phyloP scores from a whole-genome alignment of 2,888 invertebrate genomes.

The Pristionchus arcanus region DNA sequence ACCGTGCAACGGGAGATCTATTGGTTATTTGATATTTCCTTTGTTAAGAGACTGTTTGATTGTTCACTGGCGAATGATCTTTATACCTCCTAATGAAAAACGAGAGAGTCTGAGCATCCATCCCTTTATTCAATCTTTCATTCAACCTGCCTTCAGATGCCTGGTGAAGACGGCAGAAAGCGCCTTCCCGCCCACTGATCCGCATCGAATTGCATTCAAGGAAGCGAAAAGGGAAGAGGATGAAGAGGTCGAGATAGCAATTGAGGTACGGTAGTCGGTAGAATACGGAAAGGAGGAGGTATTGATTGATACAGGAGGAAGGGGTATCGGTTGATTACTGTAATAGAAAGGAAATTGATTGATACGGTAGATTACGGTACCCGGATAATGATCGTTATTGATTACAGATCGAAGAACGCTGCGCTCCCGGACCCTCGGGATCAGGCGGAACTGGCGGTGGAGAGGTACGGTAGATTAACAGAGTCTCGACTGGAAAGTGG shows the following conservation, averaged over 20 bases:
- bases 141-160: slow-evolving; percentile 30
- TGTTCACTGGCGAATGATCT: no score
- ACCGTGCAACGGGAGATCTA: background rate
- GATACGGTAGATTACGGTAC: background rate
- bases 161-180: background rate
- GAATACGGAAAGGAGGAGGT: background rate
- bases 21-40: no score
- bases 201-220: slow-evolving; percentile 63
- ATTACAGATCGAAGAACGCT: slow-evolving; percentile 36
- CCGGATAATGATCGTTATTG: background rate
- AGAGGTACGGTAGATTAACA: background rate
- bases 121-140: background rate
- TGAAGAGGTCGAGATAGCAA: slow-evolving; percentile 65
- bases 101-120: no score
- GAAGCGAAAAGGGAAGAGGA: slow-evolving; percentile 54
- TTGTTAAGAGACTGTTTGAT: no score
- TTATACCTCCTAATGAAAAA: no score
- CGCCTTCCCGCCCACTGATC: slow-evolving; percentile 58
- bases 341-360: background rate
- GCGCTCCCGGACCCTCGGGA: background rate
- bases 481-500: background rate
- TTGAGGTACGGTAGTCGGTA: slow-evolving; percentile 57
- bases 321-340: background rate
- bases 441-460: background rate
- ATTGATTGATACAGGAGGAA: background rate